These are phyloP conservation scores for Protomyctophum bolini DNA, from an alignment of 2,113 vertebrate genomes.

Conservation along the genomic window DNA sequence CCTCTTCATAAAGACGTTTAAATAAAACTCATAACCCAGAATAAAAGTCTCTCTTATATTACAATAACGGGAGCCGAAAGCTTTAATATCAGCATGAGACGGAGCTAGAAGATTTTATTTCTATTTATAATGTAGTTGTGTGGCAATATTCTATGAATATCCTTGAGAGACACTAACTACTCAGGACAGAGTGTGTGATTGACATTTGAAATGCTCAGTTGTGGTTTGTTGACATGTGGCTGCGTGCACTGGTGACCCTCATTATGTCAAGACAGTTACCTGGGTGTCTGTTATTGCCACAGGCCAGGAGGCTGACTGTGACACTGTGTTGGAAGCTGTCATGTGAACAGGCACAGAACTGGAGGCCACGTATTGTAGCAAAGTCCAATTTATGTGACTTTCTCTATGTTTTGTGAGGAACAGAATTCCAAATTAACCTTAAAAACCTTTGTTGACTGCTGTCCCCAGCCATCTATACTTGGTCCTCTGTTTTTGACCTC, in stretches of 20 bases:
- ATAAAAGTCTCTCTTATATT: not conserved
- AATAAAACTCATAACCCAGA: not conserved
- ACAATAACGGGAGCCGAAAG: not conserved
- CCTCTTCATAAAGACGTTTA: not conserved
- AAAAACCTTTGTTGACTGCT: no score
- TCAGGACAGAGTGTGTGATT: slow-evolving; percentile 19
- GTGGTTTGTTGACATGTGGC: slow-evolving; percentile 3
- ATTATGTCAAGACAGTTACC: slow-evolving; percentile 3
- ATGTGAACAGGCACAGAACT: no score
- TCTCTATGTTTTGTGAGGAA: no score
- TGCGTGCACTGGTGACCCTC: not conserved
- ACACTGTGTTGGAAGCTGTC: not conserved
- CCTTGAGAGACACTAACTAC: slow-evolving; percentile 39
- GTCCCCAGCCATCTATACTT: no score
- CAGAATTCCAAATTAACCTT: no score
- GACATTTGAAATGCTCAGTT: slow-evolving; percentile 1
- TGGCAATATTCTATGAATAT: slow-evolving; percentile 35
- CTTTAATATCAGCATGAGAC: slow-evolving; percentile 21
- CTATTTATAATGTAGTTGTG: not conserved
- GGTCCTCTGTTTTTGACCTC: no score
- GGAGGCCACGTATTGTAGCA: no score
- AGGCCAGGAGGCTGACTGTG: not conserved
- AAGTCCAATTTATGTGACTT: no score
- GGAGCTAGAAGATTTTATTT: slow-evolving; percentile 8
- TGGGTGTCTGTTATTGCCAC: not conserved